Evolutionary conservation across 2,888 invertebrate genomes (phyloP).

Genomic region (Clostera curtula): DNA sequence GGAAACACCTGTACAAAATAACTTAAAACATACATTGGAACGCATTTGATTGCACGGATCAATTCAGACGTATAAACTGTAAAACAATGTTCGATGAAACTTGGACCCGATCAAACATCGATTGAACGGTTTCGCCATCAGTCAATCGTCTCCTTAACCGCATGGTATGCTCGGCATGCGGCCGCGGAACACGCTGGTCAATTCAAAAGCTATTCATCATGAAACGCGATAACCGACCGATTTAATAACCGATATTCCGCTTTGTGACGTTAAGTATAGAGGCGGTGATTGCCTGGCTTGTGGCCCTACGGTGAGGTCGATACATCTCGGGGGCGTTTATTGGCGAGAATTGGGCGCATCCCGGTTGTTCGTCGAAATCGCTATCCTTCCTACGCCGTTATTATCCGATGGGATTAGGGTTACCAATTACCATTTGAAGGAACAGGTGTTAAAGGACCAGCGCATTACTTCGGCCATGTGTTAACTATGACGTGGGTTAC

Average conservation of each 20-base stretch:
- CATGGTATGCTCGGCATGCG: conserved; percentile 43
- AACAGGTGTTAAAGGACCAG: too few species aligned
- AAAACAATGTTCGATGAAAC: conserved; percentile 25
- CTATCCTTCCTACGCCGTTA: conserved; percentile 61
- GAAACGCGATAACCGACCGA: conserved; percentile 36
- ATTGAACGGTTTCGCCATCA: conserved; percentile 37
- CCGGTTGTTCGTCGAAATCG: conserved; percentile 68
- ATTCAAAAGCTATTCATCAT: conserved; percentile 42
- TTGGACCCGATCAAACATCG: conserved; percentile 30
- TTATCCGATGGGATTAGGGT: conserved; percentile 59
- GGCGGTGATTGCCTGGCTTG: conserved; percentile 45
- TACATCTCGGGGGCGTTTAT: conserved; percentile 66
- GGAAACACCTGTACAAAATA: not conserved
- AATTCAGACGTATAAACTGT: too few species aligned
- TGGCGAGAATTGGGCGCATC: conserved; percentile 73
- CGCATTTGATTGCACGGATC: too few species aligned
- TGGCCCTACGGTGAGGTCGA: conserved; percentile 44
- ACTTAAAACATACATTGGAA: too few species aligned
- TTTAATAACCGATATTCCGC: conserved; percentile 44
- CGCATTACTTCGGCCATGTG: too few species aligned
- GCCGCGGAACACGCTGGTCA: conserved; percentile 47
- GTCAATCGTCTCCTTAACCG: conserved; percentile 40
- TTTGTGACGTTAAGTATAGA: conserved; percentile 41
- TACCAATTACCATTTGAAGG: too few species aligned
- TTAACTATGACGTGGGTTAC: too few species aligned